A percentile compares a stretch with the other conserved stretches of the same genome.
These are phyloP conservation scores for Gobio occitaniae DNA, from an alignment of 2,797 vertebrate species.

Conservation along the genomic window DNA sequence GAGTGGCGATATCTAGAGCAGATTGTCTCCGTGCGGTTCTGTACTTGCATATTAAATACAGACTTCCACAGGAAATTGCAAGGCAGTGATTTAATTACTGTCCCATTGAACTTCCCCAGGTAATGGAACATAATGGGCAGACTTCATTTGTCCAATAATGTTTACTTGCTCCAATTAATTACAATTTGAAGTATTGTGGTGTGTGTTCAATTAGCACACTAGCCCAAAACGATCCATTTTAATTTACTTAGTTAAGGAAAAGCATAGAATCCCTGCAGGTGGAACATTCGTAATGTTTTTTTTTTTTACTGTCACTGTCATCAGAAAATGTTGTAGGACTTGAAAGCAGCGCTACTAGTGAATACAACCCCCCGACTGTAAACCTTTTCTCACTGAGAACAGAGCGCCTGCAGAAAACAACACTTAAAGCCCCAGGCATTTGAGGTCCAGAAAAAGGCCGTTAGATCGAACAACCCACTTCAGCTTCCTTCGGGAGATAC, in stretches of 20 bases:
- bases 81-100: constrained; percentile 69
- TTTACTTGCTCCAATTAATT: constrained; percentile 78
- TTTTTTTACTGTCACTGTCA: not conserved
- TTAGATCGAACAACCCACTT: constrained; percentile 77
- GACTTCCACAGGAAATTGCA: constrained; percentile 63
- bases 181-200: constrained; percentile 73
- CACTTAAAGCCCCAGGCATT: constrained; percentile 71
- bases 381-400: constrained; percentile 52
- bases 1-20: not conserved
- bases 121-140: constrained; percentile 77
- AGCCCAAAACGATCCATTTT: constrained; percentile 76
- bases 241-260: constrained; percentile 63
- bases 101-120: constrained; percentile 72
- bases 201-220: constrained; percentile 75
- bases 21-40: constrained; percentile 32
- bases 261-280: not conserved
- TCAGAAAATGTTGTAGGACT: not conserved
- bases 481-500: constrained; percentile 67
- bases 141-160: constrained; percentile 79
- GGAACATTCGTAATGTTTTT: not conserved
- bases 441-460: constrained; percentile 78
- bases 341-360: constrained; percentile 15
- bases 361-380: constrained; percentile 17
- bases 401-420: constrained; percentile 63
- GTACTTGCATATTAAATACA: constrained; percentile 61